Evolutionary conservation across 2,888 invertebrate genomes (phyloP).

Genomic region (Flabesymbios commensalis): DNA sequence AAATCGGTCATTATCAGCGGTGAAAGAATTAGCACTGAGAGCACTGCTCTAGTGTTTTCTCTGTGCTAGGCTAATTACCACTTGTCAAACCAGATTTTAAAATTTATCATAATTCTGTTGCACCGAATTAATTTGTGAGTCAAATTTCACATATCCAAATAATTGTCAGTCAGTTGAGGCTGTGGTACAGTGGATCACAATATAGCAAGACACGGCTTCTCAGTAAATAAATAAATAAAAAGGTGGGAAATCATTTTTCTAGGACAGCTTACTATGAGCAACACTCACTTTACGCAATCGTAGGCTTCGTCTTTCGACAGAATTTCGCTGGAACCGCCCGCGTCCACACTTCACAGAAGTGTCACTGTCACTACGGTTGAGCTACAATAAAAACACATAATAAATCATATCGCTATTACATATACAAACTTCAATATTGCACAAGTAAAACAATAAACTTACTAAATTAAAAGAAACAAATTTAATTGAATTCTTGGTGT

Average conservation of each 20-base stretch:
- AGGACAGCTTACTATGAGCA: neutral
- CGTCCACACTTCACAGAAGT: constrained; percentile 88
- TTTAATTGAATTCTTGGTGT: too few relatives aligned
- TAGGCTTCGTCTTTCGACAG: constrained; percentile 86
- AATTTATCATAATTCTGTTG: too few relatives aligned
- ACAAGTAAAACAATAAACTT: neutral
- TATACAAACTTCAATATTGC: neutral
- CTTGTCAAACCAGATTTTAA: too few relatives aligned
- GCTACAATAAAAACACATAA: constrained; percentile 61
- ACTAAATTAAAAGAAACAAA: neutral
- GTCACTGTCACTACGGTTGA: constrained; percentile 95
- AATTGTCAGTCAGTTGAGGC: too few relatives aligned
- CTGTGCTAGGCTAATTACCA: too few relatives aligned
- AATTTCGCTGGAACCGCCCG: constrained; percentile 85
- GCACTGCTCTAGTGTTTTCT: too few relatives aligned
- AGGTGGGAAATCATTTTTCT: neutral
- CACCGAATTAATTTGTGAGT: too few relatives aligned
- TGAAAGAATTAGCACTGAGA: too few relatives aligned
- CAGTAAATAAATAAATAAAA: neutral
- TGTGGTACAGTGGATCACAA: too few relatives aligned
- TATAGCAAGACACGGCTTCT: neutral
- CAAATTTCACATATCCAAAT: too few relatives aligned
- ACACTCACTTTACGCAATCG: constrained; percentile 65
- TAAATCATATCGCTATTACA: neutral
- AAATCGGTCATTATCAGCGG: too few relatives aligned